Evolutionary conservation across 2,113 vertebrate genomes (phyloP), one percentile per base, ranked within the genome.

Genomic region (Phoxinus phoxinus): DNA sequence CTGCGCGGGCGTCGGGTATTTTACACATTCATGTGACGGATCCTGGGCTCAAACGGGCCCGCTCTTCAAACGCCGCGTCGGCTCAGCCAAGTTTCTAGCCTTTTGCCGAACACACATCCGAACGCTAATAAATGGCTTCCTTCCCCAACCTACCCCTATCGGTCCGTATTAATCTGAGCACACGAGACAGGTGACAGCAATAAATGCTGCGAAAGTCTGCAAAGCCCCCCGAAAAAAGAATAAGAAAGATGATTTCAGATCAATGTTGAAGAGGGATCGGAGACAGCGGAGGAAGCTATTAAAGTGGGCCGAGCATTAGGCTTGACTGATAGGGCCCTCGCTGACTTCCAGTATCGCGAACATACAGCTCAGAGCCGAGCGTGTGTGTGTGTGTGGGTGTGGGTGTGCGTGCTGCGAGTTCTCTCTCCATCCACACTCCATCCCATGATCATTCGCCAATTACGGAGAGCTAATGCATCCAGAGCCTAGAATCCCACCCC

Each of bases 401-500:
- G 32, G 32, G 80, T 63, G 79, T 83, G 77, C 86, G 37, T 83
- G 73, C 81, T 56, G 76, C 37, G 58, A 71, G 85, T 83, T 86
- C 83, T 79, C 89, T 88, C 86, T 88, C 86, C 84, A 86, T 89
- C 81, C 86, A 77, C 87, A 88, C 86, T 81, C 86, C 88, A 87
- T 84, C 88, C 87, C 88, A 90, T 88, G 84, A 92, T 91, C 92
- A 92, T 87, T 90, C 84, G 46, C 79, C 90, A 90, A 89, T 92
- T 89, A 93, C 86, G 82, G 84, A 88, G 87, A 77, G 79, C 86
- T 91, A 91, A 92, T 92, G 89, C 84, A 92, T 89, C 79, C 77
- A 90, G 85, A 89, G 90, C 86, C 76, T 87, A 88, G 85, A 87
- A 90, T 93, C 87, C 85, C 88, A 87, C 83, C 84, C 86, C 88